Evolutionary conservation across 2,113 vertebrate genomes (phyloP), one percentile per base, ranked within the genome.

Genomic region (Perca schrenkii): DNA sequence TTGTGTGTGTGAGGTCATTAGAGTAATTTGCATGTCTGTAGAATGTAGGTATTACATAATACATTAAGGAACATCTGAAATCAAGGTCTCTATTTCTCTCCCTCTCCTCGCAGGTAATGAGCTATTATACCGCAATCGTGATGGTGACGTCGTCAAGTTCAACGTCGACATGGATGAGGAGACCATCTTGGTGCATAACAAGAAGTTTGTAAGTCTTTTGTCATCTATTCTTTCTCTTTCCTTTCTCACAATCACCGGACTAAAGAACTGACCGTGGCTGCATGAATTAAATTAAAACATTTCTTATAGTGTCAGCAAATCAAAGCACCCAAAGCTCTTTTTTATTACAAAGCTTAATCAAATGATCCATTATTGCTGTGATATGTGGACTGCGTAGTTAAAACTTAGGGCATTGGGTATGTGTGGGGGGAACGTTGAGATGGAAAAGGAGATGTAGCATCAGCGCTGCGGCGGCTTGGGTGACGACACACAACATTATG

Each of bases 171-270:
- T 95, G 1, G 95, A 96, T 52, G 92, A 91, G 43, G 96, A 95
- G 75, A 96, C 94, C 2, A 63, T 97, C 85, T 89, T 99, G 94
- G 97, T 99, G 92, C 96, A 98, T 86, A 98, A 97, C 94, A 99
- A 97, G 92, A 98, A 97, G 92, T 98, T 99, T 94, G 98, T 99
- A 94, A 98, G 98, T 98, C 19, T 16, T 46, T 83, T 47, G 7
- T 40, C 52, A 4, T 36, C 47, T 34, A 8, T 11, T 68, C 13
- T 25, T 56, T 46, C 43, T 58, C 34, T 53, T 52, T 15, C 5
- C 16, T 12, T 10, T 21, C 50, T 47, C 62, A 46, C 31, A 50
- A 12, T 70, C 17, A 62, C 54, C n/a, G 62, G 36, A 71, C 21
- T 17, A 3, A 43, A 83, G 58, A 43, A 31, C 28, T 63, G 80